Base-by-base conservation (phyloP, 2,888 invertebrate genomes). In the Brassicogethes aeneus region DNA sequence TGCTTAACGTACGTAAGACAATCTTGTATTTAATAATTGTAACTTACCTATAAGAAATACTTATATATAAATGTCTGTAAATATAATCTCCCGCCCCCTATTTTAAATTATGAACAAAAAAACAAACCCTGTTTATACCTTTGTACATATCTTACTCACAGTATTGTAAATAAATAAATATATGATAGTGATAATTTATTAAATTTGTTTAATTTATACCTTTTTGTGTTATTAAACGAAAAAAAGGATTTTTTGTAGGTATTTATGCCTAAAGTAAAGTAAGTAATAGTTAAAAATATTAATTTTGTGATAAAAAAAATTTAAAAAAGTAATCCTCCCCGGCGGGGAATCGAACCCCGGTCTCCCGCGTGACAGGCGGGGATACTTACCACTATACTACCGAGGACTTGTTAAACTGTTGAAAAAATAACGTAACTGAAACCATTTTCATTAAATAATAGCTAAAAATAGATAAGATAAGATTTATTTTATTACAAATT, bases 81-180 rank as follows among this genome's bases (percentile, higher is more conserved):
- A 54, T 53, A 55, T 47, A 49, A 17, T n/a, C n/a, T n/a, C n/a
- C n/a, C n/a, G n/a, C 35, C 43, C 52, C 51, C 48, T 53, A 54
- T 54, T 56, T 54, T 56, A 53, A 55, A 50, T 51, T 52, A 52
- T 50, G 41, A 54, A 47, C 49, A n/a, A n/a, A n/a, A n/a, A n/a
- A n/a, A n/a, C n/a, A n/a, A n/a, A n/a, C n/a, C n/a, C n/a, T 52
- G 52, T 56, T 59, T 61, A 52, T 60, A 60, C 55, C 58, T 59
- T 59, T 61, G 61, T 61, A 61, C 56, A 61, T 61, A 61, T 52
- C 55, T 54, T 23, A 23, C 41, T 42, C 34, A 43, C 44, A 47
- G 44, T 47, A 49, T 51, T 59, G 55, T 59, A 58, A 56, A 59
- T 56, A 56, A 54, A 51, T 46, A 44, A 39, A 39, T 34, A 34